Conservation (phyloP, 30 jellyfish, hydroid and myxozoan genomes). For the Chrysaora quinquecirrha region DNA sequence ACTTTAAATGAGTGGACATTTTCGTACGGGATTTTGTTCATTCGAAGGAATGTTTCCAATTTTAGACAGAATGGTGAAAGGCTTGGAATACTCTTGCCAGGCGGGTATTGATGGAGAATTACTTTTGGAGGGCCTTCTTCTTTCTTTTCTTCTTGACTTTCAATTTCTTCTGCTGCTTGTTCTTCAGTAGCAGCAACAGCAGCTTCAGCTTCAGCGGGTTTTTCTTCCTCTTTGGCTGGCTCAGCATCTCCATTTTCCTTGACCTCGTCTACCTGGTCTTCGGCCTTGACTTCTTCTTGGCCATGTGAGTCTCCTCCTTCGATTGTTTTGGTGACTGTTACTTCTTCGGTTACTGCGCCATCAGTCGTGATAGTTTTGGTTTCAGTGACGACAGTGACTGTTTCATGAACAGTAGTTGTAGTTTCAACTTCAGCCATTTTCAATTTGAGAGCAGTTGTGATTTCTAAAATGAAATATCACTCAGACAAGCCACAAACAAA, state of each 20-base stretch:
- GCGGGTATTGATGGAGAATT: conserved; percentile 93
- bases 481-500: conserved; percentile 25
- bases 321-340: conserved; percentile 41
- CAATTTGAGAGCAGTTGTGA: conserved; percentile 29
- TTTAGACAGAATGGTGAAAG: conserved; percentile 86
- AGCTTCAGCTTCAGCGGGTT: conserved; percentile 38
- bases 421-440: conserved; percentile 80
- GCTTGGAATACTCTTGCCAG: conserved; percentile 79
- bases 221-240: conserved; percentile 51
- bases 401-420: conserved; percentile 27
- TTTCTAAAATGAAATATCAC: conserved; percentile 21
- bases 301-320: conserved; percentile 60
- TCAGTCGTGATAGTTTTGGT: conserved; percentile 53
- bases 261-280: conserved; percentile 54
- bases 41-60: conserved; percentile 91
- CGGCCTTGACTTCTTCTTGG: conserved; percentile 53
- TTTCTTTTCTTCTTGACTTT: conserved; percentile 75
- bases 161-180: conserved; percentile 65
- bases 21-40: conserved; percentile 91
- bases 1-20: conserved; percentile 81
- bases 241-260: conserved; percentile 85
- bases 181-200: conserved; percentile 49
- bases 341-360: conserved; percentile 61
- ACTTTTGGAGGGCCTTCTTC: conserved; percentile 87
- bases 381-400: conserved; percentile 39